Conservation (phyloP, 2,113 vertebrate genomes). For the Mobula hypostoma region DNA sequence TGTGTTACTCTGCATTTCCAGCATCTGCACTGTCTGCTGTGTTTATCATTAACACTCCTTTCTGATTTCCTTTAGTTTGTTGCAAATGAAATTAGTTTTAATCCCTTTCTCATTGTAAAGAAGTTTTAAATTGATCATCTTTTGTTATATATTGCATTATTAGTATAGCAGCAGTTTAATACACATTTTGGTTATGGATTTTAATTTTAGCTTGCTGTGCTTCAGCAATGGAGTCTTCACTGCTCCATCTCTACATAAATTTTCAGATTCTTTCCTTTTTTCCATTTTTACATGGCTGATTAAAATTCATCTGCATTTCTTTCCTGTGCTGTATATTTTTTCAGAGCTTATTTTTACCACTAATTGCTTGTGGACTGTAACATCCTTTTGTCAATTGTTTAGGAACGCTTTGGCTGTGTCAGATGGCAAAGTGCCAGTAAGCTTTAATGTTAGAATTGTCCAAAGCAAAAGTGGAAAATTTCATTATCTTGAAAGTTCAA, state of each 20-base stretch:
- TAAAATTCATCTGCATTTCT: not conserved
- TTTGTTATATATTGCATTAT: too few relatives aligned
- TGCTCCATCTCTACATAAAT: not conserved
- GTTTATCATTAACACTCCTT: too few relatives aligned
- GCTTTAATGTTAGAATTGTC: not conserved
- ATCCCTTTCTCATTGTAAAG: too few relatives aligned
- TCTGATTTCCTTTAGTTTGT: too few relatives aligned
- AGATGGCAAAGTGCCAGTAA: not conserved
- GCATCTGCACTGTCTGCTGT: too few relatives aligned
- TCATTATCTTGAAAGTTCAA: not conserved
- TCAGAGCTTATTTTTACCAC: not conserved
- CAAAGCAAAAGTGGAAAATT: not conserved
- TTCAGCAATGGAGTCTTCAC: not conserved
- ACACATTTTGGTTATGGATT: not conserved
- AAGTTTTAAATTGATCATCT: too few relatives aligned
- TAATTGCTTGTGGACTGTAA: not conserved
- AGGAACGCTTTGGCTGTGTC: not conserved
- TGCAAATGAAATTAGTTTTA: too few relatives aligned
- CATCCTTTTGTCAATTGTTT: not conserved
- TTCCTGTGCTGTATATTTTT: not conserved
- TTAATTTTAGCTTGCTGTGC: not conserved
- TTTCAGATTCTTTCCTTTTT: not conserved
- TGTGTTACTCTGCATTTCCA: too few relatives aligned
- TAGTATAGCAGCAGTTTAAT: too few relatives aligned
- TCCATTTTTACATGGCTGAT: not conserved